Evolutionary conservation across 2,797 vertebrate species (phyloP).

Genomic region (Aulostomus chinensis): DNA sequence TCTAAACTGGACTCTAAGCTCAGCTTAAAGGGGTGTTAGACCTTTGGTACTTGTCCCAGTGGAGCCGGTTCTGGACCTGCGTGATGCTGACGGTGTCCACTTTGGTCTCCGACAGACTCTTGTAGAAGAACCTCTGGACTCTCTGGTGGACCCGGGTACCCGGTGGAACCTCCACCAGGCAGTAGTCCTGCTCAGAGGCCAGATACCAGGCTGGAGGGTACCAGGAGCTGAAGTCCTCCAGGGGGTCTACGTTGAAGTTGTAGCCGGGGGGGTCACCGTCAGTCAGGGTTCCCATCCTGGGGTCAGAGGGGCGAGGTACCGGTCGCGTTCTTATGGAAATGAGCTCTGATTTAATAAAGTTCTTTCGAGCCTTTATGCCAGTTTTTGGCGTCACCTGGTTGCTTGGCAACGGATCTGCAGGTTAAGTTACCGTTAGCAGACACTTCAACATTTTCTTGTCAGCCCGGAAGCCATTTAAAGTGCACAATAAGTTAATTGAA

Average conservation of each 20-base stretch:
- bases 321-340: no score
- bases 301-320: no score
- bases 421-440: no score
- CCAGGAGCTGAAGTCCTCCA: conserved; percentile 63
- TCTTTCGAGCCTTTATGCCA: no score
- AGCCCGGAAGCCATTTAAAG: no score
- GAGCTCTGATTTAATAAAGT: no score
- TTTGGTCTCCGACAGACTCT: conserved; percentile 42
- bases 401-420: no score
- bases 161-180: conserved; percentile 46
- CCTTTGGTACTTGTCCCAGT: conserved; percentile 77
- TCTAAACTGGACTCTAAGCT: no score
- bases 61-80: conserved; percentile 70
- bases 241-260: conserved; percentile 61
- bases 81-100: conserved; percentile 58
- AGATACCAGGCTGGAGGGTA: conserved; percentile 64
- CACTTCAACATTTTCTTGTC: no score
- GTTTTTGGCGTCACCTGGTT: no score
- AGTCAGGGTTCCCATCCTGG: conserved; percentile 46
- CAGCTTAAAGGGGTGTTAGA: not conserved
- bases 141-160: conserved; percentile 20
- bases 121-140: conserved; percentile 40
- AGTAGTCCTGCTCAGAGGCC: conserved; percentile 31
- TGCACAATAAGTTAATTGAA: no score
- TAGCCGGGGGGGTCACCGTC: not conserved